Evolutionary conservation across 1,140 invertebrate genomes (phyloP).

Genomic region (Pararge aegeria): DNA sequence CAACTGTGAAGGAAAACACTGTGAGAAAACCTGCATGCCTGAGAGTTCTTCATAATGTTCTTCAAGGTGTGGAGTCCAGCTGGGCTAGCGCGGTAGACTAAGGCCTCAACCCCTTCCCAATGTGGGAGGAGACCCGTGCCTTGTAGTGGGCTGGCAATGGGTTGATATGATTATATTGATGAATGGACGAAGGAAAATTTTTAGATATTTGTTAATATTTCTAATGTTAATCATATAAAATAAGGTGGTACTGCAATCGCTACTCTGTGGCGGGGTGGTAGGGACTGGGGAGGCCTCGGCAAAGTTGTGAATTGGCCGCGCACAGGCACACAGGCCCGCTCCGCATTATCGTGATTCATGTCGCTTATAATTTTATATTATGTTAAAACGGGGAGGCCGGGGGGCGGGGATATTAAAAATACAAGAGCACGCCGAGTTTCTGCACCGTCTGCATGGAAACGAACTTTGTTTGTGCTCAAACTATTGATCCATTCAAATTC

Average conservation of each 20-base stretch:
- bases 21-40: no score
- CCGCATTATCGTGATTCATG: slow-evolving; percentile 77
- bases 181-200: no score
- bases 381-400: slow-evolving; percentile 67
- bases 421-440: slow-evolving; percentile 67
- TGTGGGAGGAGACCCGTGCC: no score
- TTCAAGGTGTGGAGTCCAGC: no score
- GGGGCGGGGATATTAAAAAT: slow-evolving; percentile 72
- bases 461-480: slow-evolving; percentile 69
- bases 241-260: slow-evolving; percentile 14
- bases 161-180: no score
- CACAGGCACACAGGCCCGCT: slow-evolving; percentile 51
- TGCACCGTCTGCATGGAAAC: slow-evolving; percentile 69
- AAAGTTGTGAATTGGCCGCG: slow-evolving; percentile 74
- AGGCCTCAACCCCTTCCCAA: no score
- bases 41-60: no score
- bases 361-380: slow-evolving; percentile 79
- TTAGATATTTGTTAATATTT: no score
- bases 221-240: no score
- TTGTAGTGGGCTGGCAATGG: no score
- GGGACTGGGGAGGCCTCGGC: slow-evolving; percentile 46
- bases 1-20: no score
- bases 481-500: slow-evolving; percentile 63
- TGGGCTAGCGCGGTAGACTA: no score
- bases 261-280: slow-evolving; percentile 40